These are phyloP conservation scores for Hirtodrosophila alboralis DNA, from an alignment of 2,888 invertebrate genomes.

Conservation along the genomic window DNA sequence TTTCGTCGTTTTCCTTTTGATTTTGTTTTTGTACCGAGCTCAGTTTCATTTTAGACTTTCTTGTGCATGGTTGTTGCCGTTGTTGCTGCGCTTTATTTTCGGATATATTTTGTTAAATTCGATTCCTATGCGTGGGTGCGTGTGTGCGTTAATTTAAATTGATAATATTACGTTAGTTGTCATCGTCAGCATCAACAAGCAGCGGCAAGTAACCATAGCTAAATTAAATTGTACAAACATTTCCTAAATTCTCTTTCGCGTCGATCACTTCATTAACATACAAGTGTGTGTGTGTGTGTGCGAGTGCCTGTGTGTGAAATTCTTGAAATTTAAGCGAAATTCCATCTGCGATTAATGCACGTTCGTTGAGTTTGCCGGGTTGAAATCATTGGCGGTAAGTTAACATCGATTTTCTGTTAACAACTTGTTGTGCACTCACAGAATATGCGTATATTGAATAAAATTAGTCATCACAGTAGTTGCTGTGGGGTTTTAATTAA, in stretches of 20 bases:
- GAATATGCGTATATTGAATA: slow-evolving; percentile 20
- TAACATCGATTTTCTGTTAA: slow-evolving; percentile 47
- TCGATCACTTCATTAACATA: slow-evolving; percentile 38
- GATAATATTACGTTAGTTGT: slow-evolving; percentile 25
- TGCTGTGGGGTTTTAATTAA: slow-evolving; percentile 59
- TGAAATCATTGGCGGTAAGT: slow-evolving; percentile 60
- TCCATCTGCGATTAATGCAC: slow-evolving; percentile 33
- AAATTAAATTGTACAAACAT: slow-evolving; percentile 28
- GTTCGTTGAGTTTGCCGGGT: slow-evolving; percentile 50
- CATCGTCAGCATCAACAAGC: slow-evolving; percentile 6
- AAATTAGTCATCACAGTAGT: slow-evolving; percentile 68
- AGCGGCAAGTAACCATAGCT: slow-evolving; percentile 5
- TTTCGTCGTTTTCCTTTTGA: slow-evolving; percentile 39
- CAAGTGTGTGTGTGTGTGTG: slow-evolving; percentile 11
- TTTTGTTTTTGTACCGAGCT: slow-evolving; percentile 50
- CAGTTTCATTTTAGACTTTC: slow-evolving; percentile 57
- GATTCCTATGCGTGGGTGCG: slow-evolving; percentile 35
- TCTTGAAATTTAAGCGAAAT: slow-evolving; percentile 62
- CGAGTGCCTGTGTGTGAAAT: slow-evolving; percentile 41
- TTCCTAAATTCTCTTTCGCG: slow-evolving; percentile 34
- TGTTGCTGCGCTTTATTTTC: slow-evolving; percentile 47
- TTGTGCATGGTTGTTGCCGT: slow-evolving; percentile 56
- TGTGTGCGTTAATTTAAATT: slow-evolving; percentile 40
- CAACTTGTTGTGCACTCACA: slow-evolving; percentile 51
- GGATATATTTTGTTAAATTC: slow-evolving; percentile 57